A percentile compares a stretch with the other conserved stretches of the same genome.
Conservation (phyloP, 1,140 invertebrate species). For the Drosophila burlai region DNA sequence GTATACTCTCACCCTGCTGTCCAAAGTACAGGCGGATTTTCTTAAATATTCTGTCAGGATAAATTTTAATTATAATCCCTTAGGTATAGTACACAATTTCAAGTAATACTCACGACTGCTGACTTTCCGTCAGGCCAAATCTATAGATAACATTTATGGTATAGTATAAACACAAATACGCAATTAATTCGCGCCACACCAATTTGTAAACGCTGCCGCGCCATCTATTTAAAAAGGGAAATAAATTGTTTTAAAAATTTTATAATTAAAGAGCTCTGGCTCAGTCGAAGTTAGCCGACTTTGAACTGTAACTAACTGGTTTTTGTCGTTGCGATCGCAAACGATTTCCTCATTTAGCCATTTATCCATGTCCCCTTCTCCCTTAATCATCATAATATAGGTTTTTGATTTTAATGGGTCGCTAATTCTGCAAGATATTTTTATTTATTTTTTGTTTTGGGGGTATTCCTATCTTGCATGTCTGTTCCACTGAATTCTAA, state of each 20-base stretch:
- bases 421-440: no score
- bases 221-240: slow-evolving; percentile 89
- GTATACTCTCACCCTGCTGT: slow-evolving; percentile 93
- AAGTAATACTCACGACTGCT: slow-evolving; percentile 90
- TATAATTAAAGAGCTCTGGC: slow-evolving; percentile 13
- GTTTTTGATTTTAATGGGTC: no score
- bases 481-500: no score
- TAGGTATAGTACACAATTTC: not conserved
- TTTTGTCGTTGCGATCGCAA: slow-evolving; percentile 1
- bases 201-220: slow-evolving; percentile 98
- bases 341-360: slow-evolving; percentile 37
- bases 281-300: slow-evolving; percentile 16
- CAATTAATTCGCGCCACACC: slow-evolving; percentile 96
- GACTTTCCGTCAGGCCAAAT: slow-evolving; percentile 91
- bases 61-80: not conserved
- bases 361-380: slow-evolving; percentile 27
- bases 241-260: slow-evolving; percentile 1
- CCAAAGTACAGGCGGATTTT: slow-evolving; percentile 92
- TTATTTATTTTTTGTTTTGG: no score
- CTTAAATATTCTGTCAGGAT: slow-evolving; percentile 89
- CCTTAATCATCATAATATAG: no score
- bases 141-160: slow-evolving; percentile 95
- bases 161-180: slow-evolving; percentile 95
- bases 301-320: slow-evolving; percentile 48
- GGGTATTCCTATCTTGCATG: no score